Conservation (phyloP, 2,888 invertebrate species). For the Hedya salicella region DNA sequence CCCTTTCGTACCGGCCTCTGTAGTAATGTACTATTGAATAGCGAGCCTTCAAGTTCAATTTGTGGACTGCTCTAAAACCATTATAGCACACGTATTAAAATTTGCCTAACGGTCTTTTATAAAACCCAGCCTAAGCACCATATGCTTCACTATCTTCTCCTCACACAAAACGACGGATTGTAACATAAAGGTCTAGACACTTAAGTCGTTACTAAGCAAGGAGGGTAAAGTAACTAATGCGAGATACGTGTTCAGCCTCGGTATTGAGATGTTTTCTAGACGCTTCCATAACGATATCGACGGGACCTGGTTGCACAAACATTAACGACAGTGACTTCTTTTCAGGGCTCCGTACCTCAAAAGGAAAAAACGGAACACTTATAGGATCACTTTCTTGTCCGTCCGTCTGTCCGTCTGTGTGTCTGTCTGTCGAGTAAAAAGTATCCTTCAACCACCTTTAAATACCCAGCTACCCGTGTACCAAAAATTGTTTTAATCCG, state of each 20-base stretch:
- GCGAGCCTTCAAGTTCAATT: no score
- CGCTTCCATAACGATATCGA: constrained; percentile 11
- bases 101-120: constrained; percentile 20
- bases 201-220: not conserved
- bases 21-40: no score
- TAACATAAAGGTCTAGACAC: not conserved
- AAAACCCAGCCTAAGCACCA: constrained; percentile 9
- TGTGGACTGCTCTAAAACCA: not conserved
- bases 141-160: not conserved
- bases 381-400: no score
- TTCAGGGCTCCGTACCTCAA: no score
- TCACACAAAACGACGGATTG: not conserved
- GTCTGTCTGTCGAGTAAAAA: no score
- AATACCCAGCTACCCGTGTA: no score
- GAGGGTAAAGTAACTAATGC: constrained; percentile 6
- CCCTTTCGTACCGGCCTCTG: no score
- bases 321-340: not conserved
- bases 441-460: no score
- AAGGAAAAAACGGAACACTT: no score
- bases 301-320: not conserved
- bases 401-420: no score
- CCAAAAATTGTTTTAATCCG: no score
- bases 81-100: not conserved
- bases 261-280: constrained; percentile 22
- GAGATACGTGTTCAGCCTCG: not conserved